Evolutionary conservation across 2,113 vertebrate genomes (phyloP).

Genomic region (Scopus umbretta): DNA sequence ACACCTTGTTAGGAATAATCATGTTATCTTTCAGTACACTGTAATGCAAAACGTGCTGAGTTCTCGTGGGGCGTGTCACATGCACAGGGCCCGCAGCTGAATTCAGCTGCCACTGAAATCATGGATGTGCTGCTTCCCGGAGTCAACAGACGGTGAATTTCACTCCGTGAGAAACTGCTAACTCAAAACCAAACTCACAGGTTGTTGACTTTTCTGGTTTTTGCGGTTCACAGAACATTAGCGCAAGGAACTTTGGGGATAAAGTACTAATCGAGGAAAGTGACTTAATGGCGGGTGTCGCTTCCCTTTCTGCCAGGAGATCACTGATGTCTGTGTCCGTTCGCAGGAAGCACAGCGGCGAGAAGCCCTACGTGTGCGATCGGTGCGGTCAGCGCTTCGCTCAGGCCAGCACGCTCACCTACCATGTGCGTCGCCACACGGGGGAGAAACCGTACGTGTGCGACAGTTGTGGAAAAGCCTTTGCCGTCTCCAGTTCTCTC

Average conservation of each 20-base stretch:
- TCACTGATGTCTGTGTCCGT: neutral
- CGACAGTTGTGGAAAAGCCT: slow-evolving; percentile 94
- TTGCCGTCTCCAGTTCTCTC: slow-evolving; percentile 96
- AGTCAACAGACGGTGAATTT: neutral
- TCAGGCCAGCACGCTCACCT: slow-evolving; percentile 95
- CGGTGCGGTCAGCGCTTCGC: slow-evolving; percentile 94
- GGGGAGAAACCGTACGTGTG: slow-evolving; percentile 98
- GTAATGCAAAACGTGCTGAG: rapidly evolving
- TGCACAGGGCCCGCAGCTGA: neutral
- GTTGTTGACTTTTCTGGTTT: rapidly evolving
- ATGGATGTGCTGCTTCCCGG: rapidly evolving
- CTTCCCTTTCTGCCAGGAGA: neutral
- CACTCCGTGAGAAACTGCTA: rapidly evolving
- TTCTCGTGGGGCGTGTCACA: rapidly evolving
- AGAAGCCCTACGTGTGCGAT: slow-evolving; percentile 96
- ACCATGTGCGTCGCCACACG: slow-evolving; percentile 94
- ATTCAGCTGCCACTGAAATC: neutral
- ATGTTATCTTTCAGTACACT: neutral
- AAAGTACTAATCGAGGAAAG: neutral
- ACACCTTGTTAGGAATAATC: neutral
- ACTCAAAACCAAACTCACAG: neutral
- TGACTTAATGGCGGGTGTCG: rapidly evolving
- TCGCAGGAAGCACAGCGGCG: slow-evolving; percentile 92
- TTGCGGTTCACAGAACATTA: rapidly evolving
- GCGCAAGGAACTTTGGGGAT: neutral